Conservation (phyloP, 1,140 invertebrate species). For the Drosophila ambigua region DNA sequence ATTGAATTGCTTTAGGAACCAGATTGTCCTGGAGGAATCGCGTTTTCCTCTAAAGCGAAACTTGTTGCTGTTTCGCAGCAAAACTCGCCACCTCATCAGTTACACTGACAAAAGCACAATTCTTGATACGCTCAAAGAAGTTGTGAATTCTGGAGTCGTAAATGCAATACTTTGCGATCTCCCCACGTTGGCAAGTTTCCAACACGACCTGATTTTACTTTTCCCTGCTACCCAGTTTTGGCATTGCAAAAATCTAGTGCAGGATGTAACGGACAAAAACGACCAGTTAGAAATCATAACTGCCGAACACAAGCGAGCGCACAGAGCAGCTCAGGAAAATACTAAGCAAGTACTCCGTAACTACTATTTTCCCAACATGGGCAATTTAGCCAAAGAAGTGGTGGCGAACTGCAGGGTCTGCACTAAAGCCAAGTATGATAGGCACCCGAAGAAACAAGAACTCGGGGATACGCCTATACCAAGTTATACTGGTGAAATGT, state of each 20-base stretch:
- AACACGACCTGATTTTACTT: slow-evolving; percentile 18
- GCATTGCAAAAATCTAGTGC: slow-evolving; percentile 25
- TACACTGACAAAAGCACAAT: slow-evolving; percentile 15
- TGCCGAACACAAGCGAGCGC: slow-evolving; percentile 15
- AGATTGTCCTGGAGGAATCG: slow-evolving; percentile 30
- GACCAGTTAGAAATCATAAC: slow-evolving; percentile 23
- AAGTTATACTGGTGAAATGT: slow-evolving; percentile 20
- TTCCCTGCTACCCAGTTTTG: slow-evolving; percentile 23
- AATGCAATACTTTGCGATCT: slow-evolving; percentile 10
- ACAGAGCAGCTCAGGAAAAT: slow-evolving; percentile 42
- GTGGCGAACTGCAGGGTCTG: slow-evolving; percentile 31
- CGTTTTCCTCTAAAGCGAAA: background rate
- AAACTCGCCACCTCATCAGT: slow-evolving; percentile 18
- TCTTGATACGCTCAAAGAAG: slow-evolving; percentile 13
- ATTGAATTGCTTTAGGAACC: slow-evolving; percentile 39
- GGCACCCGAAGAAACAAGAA: slow-evolving; percentile 28
- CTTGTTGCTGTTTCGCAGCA: slow-evolving; percentile 19
- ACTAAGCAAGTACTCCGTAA: slow-evolving; percentile 20
- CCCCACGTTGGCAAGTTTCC: slow-evolving; percentile 7
- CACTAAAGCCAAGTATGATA: slow-evolving; percentile 18
- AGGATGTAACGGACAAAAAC: slow-evolving; percentile 8
- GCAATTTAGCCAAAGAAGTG: slow-evolving; percentile 28
- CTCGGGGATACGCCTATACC: slow-evolving; percentile 24
- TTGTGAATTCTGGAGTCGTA: slow-evolving; percentile 16
- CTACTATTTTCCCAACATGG: slow-evolving; percentile 46